Conservation (phyloP, 2,888 invertebrate species). For the Xylota sylvarum region DNA sequence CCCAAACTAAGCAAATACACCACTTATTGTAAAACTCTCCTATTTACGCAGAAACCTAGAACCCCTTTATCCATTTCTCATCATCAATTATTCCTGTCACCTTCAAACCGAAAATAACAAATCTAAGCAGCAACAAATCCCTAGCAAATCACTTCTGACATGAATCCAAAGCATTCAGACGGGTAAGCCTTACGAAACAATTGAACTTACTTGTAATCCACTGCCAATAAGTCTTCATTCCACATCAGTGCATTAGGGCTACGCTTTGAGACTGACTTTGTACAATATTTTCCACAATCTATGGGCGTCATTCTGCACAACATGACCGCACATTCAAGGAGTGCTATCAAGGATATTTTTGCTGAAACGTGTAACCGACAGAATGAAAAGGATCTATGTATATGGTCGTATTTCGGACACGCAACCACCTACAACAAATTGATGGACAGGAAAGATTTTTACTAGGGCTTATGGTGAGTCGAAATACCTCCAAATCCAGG, state of each 20-base stretch:
- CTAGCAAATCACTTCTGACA: slow-evolving; percentile 29
- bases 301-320: neutral
- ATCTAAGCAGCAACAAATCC: slow-evolving; percentile 15
- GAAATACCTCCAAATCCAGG: slow-evolving; percentile 3
- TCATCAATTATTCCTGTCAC: slow-evolving; percentile 13
- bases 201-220: slow-evolving; percentile 37
- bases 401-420: neutral
- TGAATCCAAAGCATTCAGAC: neutral
- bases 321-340: neutral
- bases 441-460: slow-evolving; percentile 20
- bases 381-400: neutral
- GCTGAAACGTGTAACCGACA: no score
- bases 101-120: neutral
- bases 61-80: neutral
- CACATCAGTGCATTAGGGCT: slow-evolving; percentile 23
- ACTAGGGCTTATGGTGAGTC: neutral
- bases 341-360: neutral
- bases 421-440: slow-evolving; percentile 11
- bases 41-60: no score
- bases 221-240: slow-evolving; percentile 45
- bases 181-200: neutral
- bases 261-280: slow-evolving; percentile 12
- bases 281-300: slow-evolving; percentile 11
- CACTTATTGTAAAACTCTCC: no score
- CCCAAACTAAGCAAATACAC: no score